Conservation (phyloP, 2,888 invertebrate genomes). For the Malachius bipustulatus region DNA sequence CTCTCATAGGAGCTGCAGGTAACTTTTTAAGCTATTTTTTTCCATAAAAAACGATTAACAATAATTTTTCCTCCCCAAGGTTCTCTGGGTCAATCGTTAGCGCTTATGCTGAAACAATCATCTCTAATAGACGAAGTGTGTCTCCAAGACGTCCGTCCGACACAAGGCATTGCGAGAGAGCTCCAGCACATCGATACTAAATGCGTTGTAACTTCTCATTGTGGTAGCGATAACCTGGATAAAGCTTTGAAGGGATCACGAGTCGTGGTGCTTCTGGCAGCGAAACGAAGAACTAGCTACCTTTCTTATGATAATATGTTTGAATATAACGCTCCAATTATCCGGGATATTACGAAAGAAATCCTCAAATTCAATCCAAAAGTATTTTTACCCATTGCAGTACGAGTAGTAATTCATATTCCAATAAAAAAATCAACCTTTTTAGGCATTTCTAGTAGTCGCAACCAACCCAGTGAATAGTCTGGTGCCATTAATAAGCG, state of each 20-base stretch:
- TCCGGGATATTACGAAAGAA: slow-evolving; percentile 25
- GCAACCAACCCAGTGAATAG: slow-evolving; percentile 49
- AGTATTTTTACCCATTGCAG: too few species aligned
- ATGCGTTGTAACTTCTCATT: slow-evolving; percentile 33
- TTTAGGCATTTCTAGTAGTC: slow-evolving; percentile 38
- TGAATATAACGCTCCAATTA: slow-evolving; percentile 27
- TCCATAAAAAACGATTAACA: background rate
- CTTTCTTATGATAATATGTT: slow-evolving; percentile 26
- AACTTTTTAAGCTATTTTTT: slow-evolving; percentile 10
- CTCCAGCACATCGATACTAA: slow-evolving; percentile 38
- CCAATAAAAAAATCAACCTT: slow-evolving; percentile 10
- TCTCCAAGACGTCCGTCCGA: slow-evolving; percentile 41
- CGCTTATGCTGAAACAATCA: slow-evolving; percentile 46
- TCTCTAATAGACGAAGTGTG: slow-evolving; percentile 45
- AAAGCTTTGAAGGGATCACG: slow-evolving; percentile 28
- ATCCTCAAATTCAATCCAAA: slow-evolving; percentile 26
- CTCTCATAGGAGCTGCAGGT: slow-evolving; percentile 26
- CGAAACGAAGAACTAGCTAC: slow-evolving; percentile 20
- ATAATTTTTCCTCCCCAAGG: slow-evolving; percentile 27
- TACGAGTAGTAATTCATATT: background rate
- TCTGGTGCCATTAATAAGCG: slow-evolving; percentile 56
- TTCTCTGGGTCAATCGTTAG: slow-evolving; percentile 43
- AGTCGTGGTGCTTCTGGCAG: slow-evolving; percentile 29
- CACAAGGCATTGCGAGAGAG: slow-evolving; percentile 34
- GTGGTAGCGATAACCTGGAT: slow-evolving; percentile 26